Evolutionary conservation across 2,113 vertebrate species (phyloP).

Genomic region (Vanacampus margaritifer): DNA sequence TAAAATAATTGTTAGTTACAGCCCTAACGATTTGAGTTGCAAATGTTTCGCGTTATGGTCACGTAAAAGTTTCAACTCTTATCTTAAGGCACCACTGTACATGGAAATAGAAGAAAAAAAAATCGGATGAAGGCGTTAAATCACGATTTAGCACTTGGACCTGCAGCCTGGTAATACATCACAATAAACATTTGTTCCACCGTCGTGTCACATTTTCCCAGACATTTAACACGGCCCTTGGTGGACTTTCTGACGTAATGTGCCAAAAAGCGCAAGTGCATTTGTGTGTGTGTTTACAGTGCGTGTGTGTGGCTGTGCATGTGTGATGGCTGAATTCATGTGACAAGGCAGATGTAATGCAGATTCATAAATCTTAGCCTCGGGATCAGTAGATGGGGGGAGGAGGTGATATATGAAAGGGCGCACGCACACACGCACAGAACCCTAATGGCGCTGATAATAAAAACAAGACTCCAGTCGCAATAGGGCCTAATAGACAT

Average conservation of each 20-base stretch:
- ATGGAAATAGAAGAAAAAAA: not conserved
- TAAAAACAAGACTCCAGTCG: conserved; percentile 51
- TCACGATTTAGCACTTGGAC: no score
- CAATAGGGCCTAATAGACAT: conserved; percentile 61
- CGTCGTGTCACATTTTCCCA: not conserved
- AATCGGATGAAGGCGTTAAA: no score
- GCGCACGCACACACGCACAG: conserved; percentile 18
- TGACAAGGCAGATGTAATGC: conserved; percentile 69
- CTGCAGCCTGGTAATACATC: not conserved
- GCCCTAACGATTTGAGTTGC: no score
- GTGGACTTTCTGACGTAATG: not conserved
- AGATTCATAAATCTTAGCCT: conserved; percentile 71
- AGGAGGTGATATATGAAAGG: conserved; percentile 56
- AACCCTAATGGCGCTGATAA: conserved; percentile 48
- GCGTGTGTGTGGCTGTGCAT: conserved; percentile 48
- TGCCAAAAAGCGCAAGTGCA: conserved; percentile 25
- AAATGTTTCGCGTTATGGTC: no score
- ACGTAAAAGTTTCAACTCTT: not conserved
- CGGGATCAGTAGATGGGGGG: conserved; percentile 47
- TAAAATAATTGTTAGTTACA: no score
- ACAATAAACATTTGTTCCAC: not conserved
- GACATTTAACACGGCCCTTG: not conserved
- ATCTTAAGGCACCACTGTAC: not conserved
- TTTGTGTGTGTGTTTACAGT: conserved; percentile 6
- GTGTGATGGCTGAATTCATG: conserved; percentile 70